phyloP scores from a whole-genome alignment of 2,113 vertebrate genomes.

The Sinocyclocheilus anophthalmus region DNA sequence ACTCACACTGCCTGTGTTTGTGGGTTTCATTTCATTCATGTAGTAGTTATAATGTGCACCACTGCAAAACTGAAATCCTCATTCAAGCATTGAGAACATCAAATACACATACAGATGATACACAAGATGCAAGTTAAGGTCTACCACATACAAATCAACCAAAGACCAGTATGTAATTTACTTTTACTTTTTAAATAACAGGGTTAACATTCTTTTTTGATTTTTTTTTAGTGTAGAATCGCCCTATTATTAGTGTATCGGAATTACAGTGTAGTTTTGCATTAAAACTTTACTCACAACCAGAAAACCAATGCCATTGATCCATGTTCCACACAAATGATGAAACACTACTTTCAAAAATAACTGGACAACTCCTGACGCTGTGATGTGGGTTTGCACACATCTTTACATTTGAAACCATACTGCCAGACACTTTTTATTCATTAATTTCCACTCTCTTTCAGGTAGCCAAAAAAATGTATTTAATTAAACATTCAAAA shows the following conservation, averaged over 20 bases:
- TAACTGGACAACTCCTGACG: background rate
- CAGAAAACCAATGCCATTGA: constrained; percentile 15
- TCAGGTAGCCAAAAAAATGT: too few relatives aligned
- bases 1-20: background rate
- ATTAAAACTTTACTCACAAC: constrained; percentile 19
- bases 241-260: constrained; percentile 48
- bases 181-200: constrained; percentile 44
- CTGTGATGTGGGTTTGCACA: constrained; percentile 19
- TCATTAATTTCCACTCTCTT: background rate
- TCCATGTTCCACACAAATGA: background rate
- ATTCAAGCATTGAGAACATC: constrained; percentile 12
- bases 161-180: constrained; percentile 45
- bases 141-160: constrained; percentile 14
- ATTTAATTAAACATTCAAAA: too few relatives aligned
- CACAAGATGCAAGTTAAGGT: background rate
- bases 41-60: background rate
- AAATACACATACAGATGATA: background rate
- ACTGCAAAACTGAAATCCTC: background rate
- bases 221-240: constrained; percentile 10
- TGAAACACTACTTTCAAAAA: constrained; percentile 33
- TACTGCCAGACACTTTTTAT: background rate
- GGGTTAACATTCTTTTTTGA: constrained; percentile 28
- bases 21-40: background rate
- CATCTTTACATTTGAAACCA: background rate
- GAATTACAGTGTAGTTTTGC: constrained; percentile 36